Conservation (phyloP, 2,113 vertebrate genomes). For the Pollachius pollachius region DNA sequence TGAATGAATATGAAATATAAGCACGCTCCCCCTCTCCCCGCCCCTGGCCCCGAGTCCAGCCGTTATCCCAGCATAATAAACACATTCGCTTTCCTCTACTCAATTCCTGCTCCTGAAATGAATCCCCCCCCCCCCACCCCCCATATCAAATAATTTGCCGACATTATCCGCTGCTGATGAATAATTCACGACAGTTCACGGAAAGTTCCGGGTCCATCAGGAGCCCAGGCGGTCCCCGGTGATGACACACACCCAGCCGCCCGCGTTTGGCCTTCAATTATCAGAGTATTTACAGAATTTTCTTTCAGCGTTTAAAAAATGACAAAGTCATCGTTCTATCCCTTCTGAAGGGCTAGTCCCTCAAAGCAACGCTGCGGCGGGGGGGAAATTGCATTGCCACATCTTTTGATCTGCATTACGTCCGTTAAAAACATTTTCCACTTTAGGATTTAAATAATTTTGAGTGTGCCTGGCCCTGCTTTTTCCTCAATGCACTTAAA, state of each 20-base stretch:
- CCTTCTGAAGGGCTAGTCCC: constrained; percentile 37
- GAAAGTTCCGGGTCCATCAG: constrained; percentile 55
- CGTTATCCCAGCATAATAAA: constrained; percentile 80
- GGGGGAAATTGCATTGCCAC: constrained; percentile 40
- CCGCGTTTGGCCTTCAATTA: constrained; percentile 31
- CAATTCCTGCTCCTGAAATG: constrained; percentile 69
- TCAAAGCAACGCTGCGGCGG: constrained; percentile 29
- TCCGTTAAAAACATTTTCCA: constrained; percentile 34
- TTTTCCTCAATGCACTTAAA: too few relatives aligned
- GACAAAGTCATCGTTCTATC: constrained; percentile 30
- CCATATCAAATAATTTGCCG: constrained; percentile 78
- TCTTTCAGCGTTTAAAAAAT: constrained; percentile 33
- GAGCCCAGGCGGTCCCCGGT: constrained; percentile 46
- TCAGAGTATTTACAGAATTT: constrained; percentile 29
- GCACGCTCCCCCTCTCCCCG: constrained; percentile 67
- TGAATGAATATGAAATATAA: constrained; percentile 76
- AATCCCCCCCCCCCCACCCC: constrained; percentile 69
- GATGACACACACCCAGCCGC: constrained; percentile 41
- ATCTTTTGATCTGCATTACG: constrained; percentile 40
- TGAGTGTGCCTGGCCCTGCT: not conserved
- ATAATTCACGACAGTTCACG: constrained; percentile 73
- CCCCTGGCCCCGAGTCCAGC: constrained; percentile 72
- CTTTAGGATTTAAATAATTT: constrained; percentile 20
- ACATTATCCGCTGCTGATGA: constrained; percentile 71
- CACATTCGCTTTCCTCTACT: constrained; percentile 71